Evolutionary conservation across 2,888 invertebrate genomes (phyloP).

Genomic region (Ennomos erosarius): DNA sequence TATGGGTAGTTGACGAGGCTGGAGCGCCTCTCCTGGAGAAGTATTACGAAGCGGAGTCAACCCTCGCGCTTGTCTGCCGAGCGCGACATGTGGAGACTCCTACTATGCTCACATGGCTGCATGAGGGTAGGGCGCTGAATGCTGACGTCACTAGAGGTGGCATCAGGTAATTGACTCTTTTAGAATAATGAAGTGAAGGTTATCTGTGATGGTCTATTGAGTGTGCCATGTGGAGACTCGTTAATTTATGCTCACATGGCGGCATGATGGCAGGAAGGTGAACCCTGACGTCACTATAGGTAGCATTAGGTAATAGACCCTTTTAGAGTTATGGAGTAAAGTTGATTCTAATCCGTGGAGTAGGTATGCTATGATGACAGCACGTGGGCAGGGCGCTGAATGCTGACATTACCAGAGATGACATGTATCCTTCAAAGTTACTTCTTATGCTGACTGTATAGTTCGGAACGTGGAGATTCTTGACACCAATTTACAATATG

Average conservation of each 20-base stretch:
- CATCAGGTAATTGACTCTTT: conserved; percentile 76
- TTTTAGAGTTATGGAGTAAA: too few species aligned
- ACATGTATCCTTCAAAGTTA: too few species aligned
- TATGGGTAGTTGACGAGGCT: conserved; percentile 88
- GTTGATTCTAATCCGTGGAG: too few species aligned
- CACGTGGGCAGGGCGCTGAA: too few species aligned
- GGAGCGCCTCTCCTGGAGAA: conserved; percentile 87
- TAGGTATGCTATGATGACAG: too few species aligned
- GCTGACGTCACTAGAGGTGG: conserved; percentile 88
- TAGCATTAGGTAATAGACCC: too few species aligned
- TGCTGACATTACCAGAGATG: too few species aligned
- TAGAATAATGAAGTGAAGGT: neutral
- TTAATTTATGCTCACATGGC: neutral
- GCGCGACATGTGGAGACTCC: conserved; percentile 76
- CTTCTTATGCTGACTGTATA: too few species aligned
- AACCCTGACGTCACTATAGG: neutral
- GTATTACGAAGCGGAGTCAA: conserved; percentile 88
- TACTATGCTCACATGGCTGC: conserved; percentile 86
- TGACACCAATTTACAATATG: too few species aligned
- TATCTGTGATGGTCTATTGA: too few species aligned
- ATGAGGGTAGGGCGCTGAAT: conserved; percentile 86
- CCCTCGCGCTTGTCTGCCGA: conserved; percentile 87
- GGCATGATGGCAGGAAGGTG: neutral
- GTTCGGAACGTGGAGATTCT: too few species aligned
- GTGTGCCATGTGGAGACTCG: too few species aligned